Evolutionary conservation across 2,797 vertebrate genomes (phyloP).

Genomic region (Tangara arthus): DNA sequence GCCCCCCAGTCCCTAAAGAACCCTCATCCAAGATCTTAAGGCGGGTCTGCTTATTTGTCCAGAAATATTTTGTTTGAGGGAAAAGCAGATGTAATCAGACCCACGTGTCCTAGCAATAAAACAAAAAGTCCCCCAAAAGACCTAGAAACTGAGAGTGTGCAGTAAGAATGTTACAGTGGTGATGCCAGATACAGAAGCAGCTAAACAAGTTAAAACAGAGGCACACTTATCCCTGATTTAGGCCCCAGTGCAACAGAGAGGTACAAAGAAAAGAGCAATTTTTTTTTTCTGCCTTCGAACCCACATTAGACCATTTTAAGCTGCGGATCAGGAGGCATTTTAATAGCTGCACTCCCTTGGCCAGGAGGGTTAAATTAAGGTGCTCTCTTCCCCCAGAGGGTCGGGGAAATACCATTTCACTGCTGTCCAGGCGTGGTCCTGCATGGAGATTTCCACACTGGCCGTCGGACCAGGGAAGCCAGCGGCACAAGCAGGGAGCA

Average conservation of each 20-base stretch:
- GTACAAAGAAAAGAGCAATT: background rate
- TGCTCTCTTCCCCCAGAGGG: fast-evolving
- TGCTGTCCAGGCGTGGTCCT: background rate
- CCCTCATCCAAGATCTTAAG: background rate
- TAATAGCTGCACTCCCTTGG: background rate
- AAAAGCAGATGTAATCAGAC: constrained; percentile 15
- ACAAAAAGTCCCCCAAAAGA: background rate
- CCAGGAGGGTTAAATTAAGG: background rate
- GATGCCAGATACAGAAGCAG: background rate
- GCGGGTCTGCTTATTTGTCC: constrained; percentile 3
- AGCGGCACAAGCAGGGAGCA: background rate
- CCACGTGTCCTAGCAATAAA: background rate
- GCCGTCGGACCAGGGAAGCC: background rate
- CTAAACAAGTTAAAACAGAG: background rate
- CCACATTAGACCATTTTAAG: background rate
- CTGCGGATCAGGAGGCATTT: background rate
- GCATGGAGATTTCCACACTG: background rate
- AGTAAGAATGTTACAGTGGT: background rate
- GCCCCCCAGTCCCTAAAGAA: background rate
- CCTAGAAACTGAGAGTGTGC: background rate
- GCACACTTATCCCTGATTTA: background rate
- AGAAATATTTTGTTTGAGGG: background rate
- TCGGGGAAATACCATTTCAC: background rate
- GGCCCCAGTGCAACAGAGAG: background rate
- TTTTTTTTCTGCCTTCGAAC: background rate